phyloP scores from a whole-genome alignment of 2,888 invertebrate genomes.

The Myopa testacea region DNA sequence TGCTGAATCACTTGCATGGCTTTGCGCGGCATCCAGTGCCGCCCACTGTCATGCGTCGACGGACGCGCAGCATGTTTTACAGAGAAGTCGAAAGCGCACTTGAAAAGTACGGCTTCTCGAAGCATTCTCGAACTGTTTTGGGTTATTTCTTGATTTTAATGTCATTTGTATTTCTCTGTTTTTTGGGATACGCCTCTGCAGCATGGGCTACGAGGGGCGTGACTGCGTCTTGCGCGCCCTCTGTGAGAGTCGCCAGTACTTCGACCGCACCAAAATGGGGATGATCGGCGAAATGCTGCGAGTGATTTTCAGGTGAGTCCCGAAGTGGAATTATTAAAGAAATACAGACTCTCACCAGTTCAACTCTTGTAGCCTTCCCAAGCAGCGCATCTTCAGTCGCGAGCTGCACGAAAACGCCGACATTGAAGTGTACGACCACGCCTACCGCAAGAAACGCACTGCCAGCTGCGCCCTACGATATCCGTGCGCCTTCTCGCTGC shows the following conservation, averaged over 20 bases:
- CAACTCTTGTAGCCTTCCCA: constrained; percentile 72
- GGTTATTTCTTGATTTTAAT: not conserved
- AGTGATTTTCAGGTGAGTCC: constrained; percentile 76
- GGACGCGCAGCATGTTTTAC: constrained; percentile 59
- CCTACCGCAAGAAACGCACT: constrained; percentile 71
- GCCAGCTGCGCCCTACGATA: constrained; percentile 72
- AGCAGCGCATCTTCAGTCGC: constrained; percentile 72
- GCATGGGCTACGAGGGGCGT: constrained; percentile 82
- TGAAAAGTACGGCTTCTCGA: constrained; percentile 72
- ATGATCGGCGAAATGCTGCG: constrained; percentile 79
- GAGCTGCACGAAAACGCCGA: constrained; percentile 78
- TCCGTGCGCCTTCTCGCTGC: constrained; percentile 77
- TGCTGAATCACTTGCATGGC: constrained; percentile 64
- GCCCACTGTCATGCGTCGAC: constrained; percentile 70
- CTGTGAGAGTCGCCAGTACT: constrained; percentile 79
- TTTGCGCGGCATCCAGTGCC: constrained; percentile 54
- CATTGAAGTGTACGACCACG: constrained; percentile 76
- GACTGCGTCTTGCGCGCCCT: constrained; percentile 78
- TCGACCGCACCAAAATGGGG: constrained; percentile 74
- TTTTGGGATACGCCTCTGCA: constrained; percentile 57
- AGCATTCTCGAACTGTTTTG: not conserved
- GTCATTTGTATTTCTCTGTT: not conserved
- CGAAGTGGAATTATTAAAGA: not conserved
- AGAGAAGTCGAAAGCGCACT: constrained; percentile 69
- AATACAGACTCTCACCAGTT: no score